Conservation (phyloP, 2,113 vertebrate species). For the Melanerpes aurifrons region DNA sequence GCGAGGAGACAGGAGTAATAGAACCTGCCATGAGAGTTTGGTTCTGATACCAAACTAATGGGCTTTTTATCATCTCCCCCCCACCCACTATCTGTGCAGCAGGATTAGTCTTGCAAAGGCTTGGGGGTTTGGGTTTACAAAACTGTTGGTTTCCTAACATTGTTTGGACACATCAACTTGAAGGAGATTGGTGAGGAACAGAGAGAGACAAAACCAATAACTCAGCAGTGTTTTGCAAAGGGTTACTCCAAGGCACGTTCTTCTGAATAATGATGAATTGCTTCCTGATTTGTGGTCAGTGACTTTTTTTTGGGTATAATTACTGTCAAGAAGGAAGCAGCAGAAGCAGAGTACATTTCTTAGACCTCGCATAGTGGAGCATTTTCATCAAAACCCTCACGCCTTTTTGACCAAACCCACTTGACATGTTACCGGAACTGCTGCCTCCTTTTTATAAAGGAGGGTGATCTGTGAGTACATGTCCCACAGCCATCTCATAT, state of each 20-base stretch:
- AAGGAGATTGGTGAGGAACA: constrained; percentile 35
- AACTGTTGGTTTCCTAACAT: constrained; percentile 18
- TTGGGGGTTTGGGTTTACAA: constrained; percentile 31
- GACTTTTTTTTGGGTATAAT: constrained; percentile 71
- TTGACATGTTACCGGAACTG: constrained; percentile 49
- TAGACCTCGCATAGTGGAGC: constrained; percentile 52
- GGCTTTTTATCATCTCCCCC: background rate
- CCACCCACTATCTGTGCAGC: background rate
- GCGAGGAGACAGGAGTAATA: background rate
- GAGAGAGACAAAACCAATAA: constrained; percentile 54
- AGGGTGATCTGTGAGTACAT: constrained; percentile 39
- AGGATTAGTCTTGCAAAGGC: background rate
- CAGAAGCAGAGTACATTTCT: constrained; percentile 61
- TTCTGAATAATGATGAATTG: constrained; percentile 78
- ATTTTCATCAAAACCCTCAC: constrained; percentile 54
- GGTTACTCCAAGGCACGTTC: constrained; percentile 64
- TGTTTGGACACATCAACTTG: constrained; percentile 46
- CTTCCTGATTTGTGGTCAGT: constrained; percentile 77
- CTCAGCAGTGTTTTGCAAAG: constrained; percentile 65
- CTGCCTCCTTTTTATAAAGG: constrained; percentile 42
- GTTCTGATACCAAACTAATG: background rate
- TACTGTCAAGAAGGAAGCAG: constrained; percentile 76
- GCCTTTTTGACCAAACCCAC: constrained; percentile 52
- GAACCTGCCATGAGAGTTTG: background rate
- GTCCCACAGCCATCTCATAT: constrained; percentile 1